These are phyloP conservation scores for Aptenodytes patagonicus DNA, from an alignment of 2,113 vertebrate species.

Conservation along the genomic window DNA sequence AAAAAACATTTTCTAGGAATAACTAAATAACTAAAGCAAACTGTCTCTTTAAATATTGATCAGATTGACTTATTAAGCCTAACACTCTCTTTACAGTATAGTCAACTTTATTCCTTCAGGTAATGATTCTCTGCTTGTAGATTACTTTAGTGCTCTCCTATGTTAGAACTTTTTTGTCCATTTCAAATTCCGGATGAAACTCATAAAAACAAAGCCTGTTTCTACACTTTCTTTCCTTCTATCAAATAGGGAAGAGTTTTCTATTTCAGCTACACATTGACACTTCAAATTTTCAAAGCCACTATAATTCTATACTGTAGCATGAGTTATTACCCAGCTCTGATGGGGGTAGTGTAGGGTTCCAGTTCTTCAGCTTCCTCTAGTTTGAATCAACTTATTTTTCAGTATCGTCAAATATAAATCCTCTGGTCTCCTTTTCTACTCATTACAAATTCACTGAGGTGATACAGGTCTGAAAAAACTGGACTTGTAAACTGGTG, in stretches of 20 bases:
- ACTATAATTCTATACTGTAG: background rate
- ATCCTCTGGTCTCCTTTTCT: background rate
- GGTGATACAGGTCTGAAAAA: background rate
- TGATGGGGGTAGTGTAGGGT: background rate
- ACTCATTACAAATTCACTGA: background rate
- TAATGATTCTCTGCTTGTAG: background rate
- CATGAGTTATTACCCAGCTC: background rate
- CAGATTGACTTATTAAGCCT: background rate
- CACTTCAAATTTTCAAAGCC: background rate
- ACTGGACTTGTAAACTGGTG: background rate
- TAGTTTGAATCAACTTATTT: background rate
- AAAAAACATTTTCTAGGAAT: slow-evolving; percentile 18
- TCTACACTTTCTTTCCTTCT: background rate
- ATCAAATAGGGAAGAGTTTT: background rate
- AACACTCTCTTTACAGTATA: background rate
- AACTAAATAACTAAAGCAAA: slow-evolving; percentile 2
- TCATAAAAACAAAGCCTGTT: background rate
- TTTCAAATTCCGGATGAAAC: background rate
- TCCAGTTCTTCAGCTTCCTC: background rate
- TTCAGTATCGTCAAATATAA: background rate
- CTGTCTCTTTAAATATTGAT: slow-evolving; percentile 26
- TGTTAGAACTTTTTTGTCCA: background rate
- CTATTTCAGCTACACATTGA: background rate
- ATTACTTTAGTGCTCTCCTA: background rate
- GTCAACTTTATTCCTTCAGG: slow-evolving; percentile 14